phyloP scores from a whole-genome alignment of 2,888 invertebrate genomes.

The Stegophylla sp. region DNA sequence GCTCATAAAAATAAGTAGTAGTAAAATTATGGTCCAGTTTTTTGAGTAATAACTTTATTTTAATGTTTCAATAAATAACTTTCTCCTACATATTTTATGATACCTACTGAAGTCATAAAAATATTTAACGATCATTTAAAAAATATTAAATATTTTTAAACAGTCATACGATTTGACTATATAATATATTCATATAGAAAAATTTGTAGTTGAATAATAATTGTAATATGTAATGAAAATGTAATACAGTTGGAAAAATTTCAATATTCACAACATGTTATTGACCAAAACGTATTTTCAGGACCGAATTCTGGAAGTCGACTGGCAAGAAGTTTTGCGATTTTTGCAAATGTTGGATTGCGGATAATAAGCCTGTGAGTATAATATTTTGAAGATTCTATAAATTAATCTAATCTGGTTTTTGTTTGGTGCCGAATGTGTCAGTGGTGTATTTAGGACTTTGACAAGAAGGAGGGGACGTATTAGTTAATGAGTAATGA shows the following conservation, averaged over 20 bases:
- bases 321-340: conserved; percentile 94
- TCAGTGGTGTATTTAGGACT: too few relatives aligned
- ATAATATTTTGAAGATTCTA: not conserved
- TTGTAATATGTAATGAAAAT: too few relatives aligned
- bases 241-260: too few relatives aligned
- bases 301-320: conserved; percentile 97
- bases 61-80: not conserved
- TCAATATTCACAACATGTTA: not conserved
- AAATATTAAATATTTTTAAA: not conserved
- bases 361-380: conserved; percentile 91
- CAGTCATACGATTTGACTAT: not conserved
- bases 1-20: too few relatives aligned
- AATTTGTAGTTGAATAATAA: too few relatives aligned
- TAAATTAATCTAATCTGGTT: too few relatives aligned
- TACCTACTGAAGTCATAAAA: not conserved
- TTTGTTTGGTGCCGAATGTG: too few relatives aligned
- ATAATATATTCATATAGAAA: not conserved
- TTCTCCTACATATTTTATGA: not conserved
- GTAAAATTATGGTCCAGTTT: not conserved
- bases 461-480: too few relatives aligned
- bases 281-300: conserved; percentile 66
- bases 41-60: not conserved
- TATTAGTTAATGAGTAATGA: too few relatives aligned
- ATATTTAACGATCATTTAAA: conserved; percentile 13
- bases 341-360: conserved; percentile 98